Evolutionary conservation across 2,113 vertebrate species (phyloP), one percentile per base, ranked within the genome.

Genomic region (Climacteris rufus): DNA sequence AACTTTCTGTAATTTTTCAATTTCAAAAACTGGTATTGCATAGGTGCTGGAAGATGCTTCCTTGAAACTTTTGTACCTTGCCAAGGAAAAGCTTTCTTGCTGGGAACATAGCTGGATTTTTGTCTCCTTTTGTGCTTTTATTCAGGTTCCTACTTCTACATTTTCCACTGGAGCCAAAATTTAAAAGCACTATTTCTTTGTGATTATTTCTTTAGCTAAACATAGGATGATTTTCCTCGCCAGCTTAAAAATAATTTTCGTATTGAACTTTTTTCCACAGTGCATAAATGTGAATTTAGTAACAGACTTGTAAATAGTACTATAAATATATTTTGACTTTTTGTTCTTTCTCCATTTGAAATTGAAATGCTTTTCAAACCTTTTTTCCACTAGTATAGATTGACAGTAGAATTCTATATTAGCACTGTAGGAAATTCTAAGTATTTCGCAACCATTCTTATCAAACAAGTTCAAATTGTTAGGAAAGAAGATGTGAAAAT

Each of bases 261-360:
- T 65, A 20, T 9, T 80, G n/a, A 57, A 42, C 19, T 65, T 86
- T 22, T 37, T 72, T 90, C 14, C 50, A 4, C 70, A 56, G 83
- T 57, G 13, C 13, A 4, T 4, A 8, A 94, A 68, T 92, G 49
- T 87, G 57, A 90, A 72, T 89, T 93, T 90, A 83, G 63, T 76
- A 50, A 50, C 12, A 44, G 49, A 16, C 45, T 35, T 95, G 88
- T 96, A 96, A 92, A 94, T 95, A 93, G 17, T 47, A 50, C 42
- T 76, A 80, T 75, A 75, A 60, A 44, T 79, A 56, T 9, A 5
- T 89, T 75, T 39, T 52, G 1, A 0, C 7, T 56, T 91, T 59
- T 20, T 77, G 31, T 61, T 53, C 14, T 85, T 63, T 44, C 16
- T 80, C 49, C 42, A 4, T 57, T 74, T 78, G 57, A 37, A 82